Evolutionary conservation across 1,140 invertebrate genomes (phyloP).

Genomic region (Caerostris extrusa): DNA sequence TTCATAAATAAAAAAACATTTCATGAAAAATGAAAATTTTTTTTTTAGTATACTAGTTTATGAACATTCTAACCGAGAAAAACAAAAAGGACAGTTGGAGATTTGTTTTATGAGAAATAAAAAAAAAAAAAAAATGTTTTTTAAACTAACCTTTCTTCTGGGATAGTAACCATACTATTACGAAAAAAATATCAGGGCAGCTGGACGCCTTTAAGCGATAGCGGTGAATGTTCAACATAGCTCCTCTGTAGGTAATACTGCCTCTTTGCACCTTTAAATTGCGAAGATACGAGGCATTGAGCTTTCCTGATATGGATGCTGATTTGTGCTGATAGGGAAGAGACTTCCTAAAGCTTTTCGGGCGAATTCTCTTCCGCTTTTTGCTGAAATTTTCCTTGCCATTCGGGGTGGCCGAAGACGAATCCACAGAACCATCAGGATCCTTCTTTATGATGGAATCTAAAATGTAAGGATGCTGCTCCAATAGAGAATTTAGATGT

Average conservation of each 20-base stretch:
- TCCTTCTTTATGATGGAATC: conserved; percentile 71
- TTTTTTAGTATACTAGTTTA: no score
- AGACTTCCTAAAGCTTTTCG: not conserved
- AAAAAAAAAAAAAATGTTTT: no score
- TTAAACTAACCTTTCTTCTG: conserved; percentile 83
- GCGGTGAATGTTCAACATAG: conserved; percentile 88
- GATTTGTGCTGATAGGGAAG: not conserved
- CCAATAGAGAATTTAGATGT: conserved; percentile 78
- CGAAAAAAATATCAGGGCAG: conserved; percentile 93
- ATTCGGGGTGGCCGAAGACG: conserved; percentile 5
- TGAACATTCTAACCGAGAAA: no score
- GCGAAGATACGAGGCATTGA: conserved; percentile 76
- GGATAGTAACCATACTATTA: conserved; percentile 93
- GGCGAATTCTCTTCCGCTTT: conserved; percentile 23
- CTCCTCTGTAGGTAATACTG: conserved; percentile 89
- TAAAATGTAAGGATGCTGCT: conserved; percentile 78
- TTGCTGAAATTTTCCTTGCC: not conserved
- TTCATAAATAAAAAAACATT: no score
- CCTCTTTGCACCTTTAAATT: conserved; percentile 79
- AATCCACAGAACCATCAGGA: conserved; percentile 18
- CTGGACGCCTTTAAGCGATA: conserved; percentile 92
- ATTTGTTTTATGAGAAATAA: no score
- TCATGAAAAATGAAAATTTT: no score
- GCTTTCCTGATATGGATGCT: conserved; percentile 12
- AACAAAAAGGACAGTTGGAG: no score